phyloP scores from a whole-genome alignment of 2,888 invertebrate species.

The Diloba caeruleocephala region DNA sequence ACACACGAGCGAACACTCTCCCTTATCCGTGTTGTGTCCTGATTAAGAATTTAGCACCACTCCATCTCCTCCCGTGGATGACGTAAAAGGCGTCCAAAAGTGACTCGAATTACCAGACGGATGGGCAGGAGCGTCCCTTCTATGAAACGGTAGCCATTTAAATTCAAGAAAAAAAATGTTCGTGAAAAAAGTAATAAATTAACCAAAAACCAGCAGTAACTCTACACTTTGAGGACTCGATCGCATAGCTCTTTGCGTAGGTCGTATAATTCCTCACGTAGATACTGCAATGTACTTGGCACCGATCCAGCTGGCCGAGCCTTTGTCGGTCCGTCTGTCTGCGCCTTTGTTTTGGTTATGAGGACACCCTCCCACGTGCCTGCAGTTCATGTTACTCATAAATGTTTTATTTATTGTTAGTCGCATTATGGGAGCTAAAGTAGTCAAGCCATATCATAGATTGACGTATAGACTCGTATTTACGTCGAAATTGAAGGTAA shows the following conservation, averaged over 20 bases:
- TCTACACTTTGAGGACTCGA: slow-evolving; percentile 29
- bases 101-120: too few species aligned
- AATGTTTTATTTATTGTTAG: slow-evolving; percentile 36
- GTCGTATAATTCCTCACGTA: slow-evolving; percentile 54
- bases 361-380: slow-evolving; percentile 51
- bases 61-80: too few species aligned
- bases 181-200: slow-evolving; percentile 17
- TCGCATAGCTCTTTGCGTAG: slow-evolving; percentile 44
- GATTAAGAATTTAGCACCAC: too few species aligned
- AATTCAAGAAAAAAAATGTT: background rate
- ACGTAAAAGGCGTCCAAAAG: too few species aligned
- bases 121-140: too few species aligned
- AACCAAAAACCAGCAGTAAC: slow-evolving; percentile 16
- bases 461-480: background rate
- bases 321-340: slow-evolving; percentile 77
- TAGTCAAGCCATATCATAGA: background rate
- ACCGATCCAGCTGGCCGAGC: slow-evolving; percentile 67
- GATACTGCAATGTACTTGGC: slow-evolving; percentile 66
- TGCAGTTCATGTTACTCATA: slow-evolving; percentile 41
- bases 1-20: too few species aligned
- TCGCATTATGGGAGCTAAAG: slow-evolving; percentile 5
- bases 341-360: slow-evolving; percentile 74
- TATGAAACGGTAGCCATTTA: too few species aligned
- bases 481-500: slow-evolving; percentile 7
- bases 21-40: too few species aligned